Evolutionary conservation across 2,797 vertebrate species (phyloP), one percentile per base, ranked within the genome.

Genomic region (Smutsia temminckii): DNA sequence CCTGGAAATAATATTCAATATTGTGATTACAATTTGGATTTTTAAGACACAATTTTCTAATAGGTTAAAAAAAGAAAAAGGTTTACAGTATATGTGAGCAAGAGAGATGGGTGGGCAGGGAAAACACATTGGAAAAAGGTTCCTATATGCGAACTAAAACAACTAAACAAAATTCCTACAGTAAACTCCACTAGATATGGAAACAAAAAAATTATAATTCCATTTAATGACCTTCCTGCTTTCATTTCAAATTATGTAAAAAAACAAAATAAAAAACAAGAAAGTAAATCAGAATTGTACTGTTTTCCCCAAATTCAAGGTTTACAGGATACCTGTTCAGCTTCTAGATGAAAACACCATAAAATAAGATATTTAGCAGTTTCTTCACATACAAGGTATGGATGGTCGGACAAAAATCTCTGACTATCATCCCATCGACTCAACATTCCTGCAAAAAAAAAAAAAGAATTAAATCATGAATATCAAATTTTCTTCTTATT

Each of bases 351-450:
- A 97, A 99, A 99, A 98, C 99, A 99, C 99, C 99, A 99, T 95
- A 99, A 98, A 96, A 99, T 99, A 96, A 99, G 98, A 97, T 99
- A 99, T 93, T 99, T 99, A 91, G 99, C 98, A 0, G 99, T 99
- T 98, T 99, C 99, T 98, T 99, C 99, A 97, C 99, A 99, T 96
- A 99, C 99, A 97, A 99, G 99, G 95, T 99, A 99, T 2, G 99
- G 99, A 95, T 98, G 98, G 95, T 99, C 99, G 78, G 99, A 99
- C 49, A 99, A 98, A 98, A 99, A 99, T 80, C 99, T 98, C 97
- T 99, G 99, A 98, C 99, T 99, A 96, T 99, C 99, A 89, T 99
- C 99, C 99, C 99, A 99, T 98, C 99, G 98, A 89, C 98, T 99
- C 97, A 99, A 97, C 99, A 99, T 99, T 78, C 99, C 99, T 99